Conservation (phyloP, 35 echinoderm and acorn worm genomes). For the Apostichopus japonicus region DNA sequence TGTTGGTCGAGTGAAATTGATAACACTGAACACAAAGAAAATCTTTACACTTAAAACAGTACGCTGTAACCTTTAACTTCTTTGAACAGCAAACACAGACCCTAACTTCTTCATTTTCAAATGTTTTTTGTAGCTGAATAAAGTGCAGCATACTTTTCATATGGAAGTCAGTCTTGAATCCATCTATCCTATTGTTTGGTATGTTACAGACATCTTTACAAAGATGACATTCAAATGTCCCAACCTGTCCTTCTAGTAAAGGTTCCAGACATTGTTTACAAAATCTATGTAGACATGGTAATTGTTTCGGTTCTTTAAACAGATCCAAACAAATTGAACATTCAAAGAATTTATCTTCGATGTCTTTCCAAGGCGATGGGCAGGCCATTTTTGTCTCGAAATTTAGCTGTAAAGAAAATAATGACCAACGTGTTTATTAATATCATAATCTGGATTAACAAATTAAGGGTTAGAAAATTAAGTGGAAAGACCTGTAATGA, state of each 20-base stretch:
- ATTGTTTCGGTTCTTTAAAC: background rate
- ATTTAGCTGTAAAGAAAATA: too few species aligned
- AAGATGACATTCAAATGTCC: background rate
- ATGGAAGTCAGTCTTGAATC: slow-evolving; percentile 8
- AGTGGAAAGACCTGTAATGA: too few species aligned
- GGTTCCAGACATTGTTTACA: background rate
- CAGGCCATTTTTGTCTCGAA: background rate
- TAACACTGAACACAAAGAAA: slow-evolving; percentile 35
- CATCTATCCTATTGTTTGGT: background rate
- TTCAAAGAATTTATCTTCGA: background rate
- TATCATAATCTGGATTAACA: too few species aligned
- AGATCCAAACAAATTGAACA: background rate
- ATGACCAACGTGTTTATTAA: too few species aligned
- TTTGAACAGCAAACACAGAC: slow-evolving; percentile 6
- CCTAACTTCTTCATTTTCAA: slow-evolving; percentile 6
- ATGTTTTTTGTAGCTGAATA: background rate
- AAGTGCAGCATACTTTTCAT: background rate
- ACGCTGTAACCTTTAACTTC: background rate
- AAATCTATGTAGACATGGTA: background rate
- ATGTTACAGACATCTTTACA: background rate
- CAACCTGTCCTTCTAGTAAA: background rate
- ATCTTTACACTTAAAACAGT: slow-evolving; percentile 31
- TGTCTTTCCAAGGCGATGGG: background rate
- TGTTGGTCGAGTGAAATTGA: background rate
- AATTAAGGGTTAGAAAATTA: too few species aligned